Evolutionary conservation across 2,797 vertebrate species (phyloP).

Genomic region (Pangasius macronema): DNA sequence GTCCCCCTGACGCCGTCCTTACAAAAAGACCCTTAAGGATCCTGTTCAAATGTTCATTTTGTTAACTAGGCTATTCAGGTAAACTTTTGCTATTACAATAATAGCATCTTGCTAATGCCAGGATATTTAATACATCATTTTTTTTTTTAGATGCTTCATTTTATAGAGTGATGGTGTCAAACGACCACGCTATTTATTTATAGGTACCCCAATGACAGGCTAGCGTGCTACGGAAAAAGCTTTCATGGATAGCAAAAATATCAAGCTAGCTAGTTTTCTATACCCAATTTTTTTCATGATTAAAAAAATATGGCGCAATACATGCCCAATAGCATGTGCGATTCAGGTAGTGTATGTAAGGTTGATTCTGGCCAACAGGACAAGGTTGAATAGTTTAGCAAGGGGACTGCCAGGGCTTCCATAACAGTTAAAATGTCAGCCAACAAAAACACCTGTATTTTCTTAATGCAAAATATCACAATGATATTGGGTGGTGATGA

Average conservation of each 20-base stretch:
- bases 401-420: neutral
- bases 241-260: neutral
- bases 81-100: neutral
- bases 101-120: neutral
- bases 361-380: neutral
- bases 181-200: neutral
- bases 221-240: neutral
- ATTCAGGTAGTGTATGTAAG: neutral
- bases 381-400: neutral
- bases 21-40: neutral
- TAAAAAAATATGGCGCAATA: neutral
- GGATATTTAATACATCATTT: neutral
- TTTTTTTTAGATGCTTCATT: neutral
- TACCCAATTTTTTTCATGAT: neutral
- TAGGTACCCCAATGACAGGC: neutral
- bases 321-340: neutral
- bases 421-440: neutral
- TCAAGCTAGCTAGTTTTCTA: neutral
- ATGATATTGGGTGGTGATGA: neutral
- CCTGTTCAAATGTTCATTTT: neutral
- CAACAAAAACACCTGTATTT: neutral
- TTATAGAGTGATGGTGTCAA: neutral
- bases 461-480: constrained; percentile 10
- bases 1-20: neutral
- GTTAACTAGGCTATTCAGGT: neutral